Evolutionary conservation across 2,797 vertebrate species (phyloP).

Genomic region (Glyptemys insculpta): DNA sequence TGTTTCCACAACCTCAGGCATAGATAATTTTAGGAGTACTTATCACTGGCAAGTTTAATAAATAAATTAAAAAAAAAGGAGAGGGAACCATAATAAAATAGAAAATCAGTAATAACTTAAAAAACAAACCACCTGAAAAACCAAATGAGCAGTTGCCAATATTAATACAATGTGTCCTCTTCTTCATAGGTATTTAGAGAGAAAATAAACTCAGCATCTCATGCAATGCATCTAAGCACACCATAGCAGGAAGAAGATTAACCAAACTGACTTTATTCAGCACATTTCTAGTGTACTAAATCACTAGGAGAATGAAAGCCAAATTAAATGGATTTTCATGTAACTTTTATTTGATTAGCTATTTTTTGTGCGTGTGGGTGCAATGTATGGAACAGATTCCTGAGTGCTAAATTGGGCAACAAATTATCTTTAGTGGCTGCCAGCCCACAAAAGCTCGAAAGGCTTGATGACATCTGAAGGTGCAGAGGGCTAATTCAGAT

Average conservation of each 20-base stretch:
- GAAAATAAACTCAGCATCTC: no score
- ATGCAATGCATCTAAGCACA: not conserved
- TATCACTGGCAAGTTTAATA: conserved; percentile 1
- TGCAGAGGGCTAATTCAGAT: not conserved
- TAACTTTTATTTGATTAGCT: not conserved
- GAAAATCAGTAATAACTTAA: conserved; percentile 6
- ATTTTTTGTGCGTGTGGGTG: not conserved
- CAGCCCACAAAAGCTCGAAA: not conserved
- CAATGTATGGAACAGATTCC: not conserved
- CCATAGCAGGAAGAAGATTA: not conserved
- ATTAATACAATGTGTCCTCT: not conserved
- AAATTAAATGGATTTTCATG: not conserved
- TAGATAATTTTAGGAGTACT: not conserved
- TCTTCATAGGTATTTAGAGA: not conserved
- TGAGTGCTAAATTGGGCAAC: not conserved
- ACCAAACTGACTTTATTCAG: not conserved
- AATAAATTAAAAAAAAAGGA: not conserved
- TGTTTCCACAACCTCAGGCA: conserved; percentile 10
- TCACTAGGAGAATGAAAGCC: not conserved
- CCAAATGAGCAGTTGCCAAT: not conserved
- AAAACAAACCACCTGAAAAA: not conserved
- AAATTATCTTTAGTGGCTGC: not conserved
- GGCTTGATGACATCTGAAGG: not conserved
- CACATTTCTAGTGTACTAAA: not conserved
- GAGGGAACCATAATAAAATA: accelerated